phyloP scores from a whole-genome alignment of 1,140 invertebrate genomes.

The Cydia strobilella region DNA sequence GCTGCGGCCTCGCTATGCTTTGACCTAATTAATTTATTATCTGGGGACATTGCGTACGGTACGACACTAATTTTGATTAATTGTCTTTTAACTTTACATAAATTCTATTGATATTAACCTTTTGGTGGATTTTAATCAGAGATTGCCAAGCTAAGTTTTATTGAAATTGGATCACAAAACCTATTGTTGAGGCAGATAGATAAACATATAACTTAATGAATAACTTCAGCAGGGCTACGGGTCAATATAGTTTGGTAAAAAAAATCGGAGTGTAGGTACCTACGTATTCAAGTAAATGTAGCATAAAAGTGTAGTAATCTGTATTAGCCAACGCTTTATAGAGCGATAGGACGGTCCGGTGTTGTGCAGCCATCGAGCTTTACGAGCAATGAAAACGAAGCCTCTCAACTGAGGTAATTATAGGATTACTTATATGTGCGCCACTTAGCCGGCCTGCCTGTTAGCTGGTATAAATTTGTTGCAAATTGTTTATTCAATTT shows the following conservation, averaged over 20 bases:
- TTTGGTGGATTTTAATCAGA: neutral
- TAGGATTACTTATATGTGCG: constrained; percentile 62
- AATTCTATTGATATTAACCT: constrained; percentile 35
- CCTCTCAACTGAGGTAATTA: constrained; percentile 66
- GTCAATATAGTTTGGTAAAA: no score
- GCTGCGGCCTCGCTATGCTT: constrained; percentile 53
- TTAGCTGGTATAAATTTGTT: neutral
- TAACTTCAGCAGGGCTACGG: no score
- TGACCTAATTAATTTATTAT: constrained; percentile 72
- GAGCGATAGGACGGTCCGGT: constrained; percentile 60
- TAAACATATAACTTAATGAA: no score
- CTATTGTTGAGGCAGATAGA: neutral
- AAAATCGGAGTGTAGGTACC: no score
- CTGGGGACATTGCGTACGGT: constrained; percentile 54
- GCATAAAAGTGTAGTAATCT: constrained; percentile 66
- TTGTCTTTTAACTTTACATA: constrained; percentile 39
- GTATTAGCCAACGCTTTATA: constrained; percentile 71
- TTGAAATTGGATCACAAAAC: neutral
- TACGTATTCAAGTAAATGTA: constrained; percentile 53
- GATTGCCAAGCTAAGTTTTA: neutral
- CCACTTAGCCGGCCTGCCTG: constrained; percentile 34
- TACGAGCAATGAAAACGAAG: constrained; percentile 68
- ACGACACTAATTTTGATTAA: constrained; percentile 64
- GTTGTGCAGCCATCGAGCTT: constrained; percentile 65
- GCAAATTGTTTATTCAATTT: neutral